Evolutionary conservation across 2,888 invertebrate species (phyloP).

Genomic region (Phaedon cochleariae): DNA sequence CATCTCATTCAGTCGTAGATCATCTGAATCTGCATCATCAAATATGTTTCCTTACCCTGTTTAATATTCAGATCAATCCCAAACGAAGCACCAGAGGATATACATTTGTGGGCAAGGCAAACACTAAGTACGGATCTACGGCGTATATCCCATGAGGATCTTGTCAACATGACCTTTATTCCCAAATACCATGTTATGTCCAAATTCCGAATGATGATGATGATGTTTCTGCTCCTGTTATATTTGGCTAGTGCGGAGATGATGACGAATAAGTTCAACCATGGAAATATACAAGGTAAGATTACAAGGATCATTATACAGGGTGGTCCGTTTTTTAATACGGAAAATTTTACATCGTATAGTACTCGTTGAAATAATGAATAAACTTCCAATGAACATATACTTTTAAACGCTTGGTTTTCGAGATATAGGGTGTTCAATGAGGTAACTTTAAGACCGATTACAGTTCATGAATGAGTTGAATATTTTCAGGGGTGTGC

Average conservation of each 20-base stretch:
- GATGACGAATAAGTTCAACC: background rate
- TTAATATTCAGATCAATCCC: slow-evolving; percentile 12
- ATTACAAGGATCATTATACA: background rate
- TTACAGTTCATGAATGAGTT: no score
- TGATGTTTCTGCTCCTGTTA: slow-evolving; percentile 16
- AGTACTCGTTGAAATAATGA: no score
- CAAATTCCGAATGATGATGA: slow-evolving; percentile 21
- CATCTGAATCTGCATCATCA: no score
- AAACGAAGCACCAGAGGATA: background rate
- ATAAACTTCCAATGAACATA: no score
- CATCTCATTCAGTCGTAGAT: no score
- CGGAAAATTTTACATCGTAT: no score
- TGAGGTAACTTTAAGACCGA: no score
- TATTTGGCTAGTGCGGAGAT: background rate
- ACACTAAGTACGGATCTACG: slow-evolving; percentile 18
- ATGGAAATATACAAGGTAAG: background rate
- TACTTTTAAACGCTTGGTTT: no score
- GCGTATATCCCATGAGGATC: slow-evolving; percentile 14
- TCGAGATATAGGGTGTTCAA: no score
- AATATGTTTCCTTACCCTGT: no score
- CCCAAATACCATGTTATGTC: slow-evolving; percentile 22
- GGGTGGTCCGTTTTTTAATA: no score
- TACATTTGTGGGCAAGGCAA: background rate
- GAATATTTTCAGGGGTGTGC: no score
- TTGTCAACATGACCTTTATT: slow-evolving; percentile 29